phyloP scores from a whole-genome alignment of 1,140 invertebrate species.

The Aphaenogaster ashmeadi region DNA sequence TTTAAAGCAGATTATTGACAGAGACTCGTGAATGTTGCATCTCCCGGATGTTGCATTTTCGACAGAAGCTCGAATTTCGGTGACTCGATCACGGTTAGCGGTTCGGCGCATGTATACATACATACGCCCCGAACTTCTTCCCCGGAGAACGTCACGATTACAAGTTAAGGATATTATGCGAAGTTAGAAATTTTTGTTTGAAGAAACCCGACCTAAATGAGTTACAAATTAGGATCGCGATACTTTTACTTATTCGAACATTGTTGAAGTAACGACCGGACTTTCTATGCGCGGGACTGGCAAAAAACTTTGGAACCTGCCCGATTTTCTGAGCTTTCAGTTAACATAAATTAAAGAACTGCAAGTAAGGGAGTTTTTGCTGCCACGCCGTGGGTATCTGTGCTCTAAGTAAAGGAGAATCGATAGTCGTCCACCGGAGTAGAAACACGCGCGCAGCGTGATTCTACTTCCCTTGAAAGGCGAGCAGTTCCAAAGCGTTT shows the following conservation, averaged over 20 bases:
- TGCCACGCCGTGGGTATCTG: slow-evolving; percentile 29
- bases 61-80: background rate
- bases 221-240: slow-evolving; percentile 58
- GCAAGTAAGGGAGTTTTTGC: slow-evolving; percentile 62
- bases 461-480: slow-evolving; percentile 49
- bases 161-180: background rate
- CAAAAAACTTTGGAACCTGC: slow-evolving; percentile 47
- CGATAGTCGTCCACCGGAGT: slow-evolving; percentile 36
- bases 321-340: slow-evolving; percentile 61
- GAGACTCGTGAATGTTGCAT: slow-evolving; percentile 29
- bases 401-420: slow-evolving; percentile 54
- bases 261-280: slow-evolving; percentile 51
- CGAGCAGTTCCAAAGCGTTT: slow-evolving; percentile 23
- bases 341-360: slow-evolving; percentile 66
- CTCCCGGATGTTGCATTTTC: slow-evolving; percentile 23
- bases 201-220: slow-evolving; percentile 6
- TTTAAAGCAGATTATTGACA: slow-evolving; percentile 51
- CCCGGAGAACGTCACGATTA: background rate
- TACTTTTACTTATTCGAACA: slow-evolving; percentile 50
- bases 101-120: background rate
- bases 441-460: slow-evolving; percentile 48
- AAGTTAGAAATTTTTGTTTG: slow-evolving; percentile 16
- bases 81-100: background rate
- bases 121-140: background rate
- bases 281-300: slow-evolving; percentile 38